A percentile compares a stretch with the other conserved stretches of the same genome.
Evolutionary conservation across 1,140 invertebrate genomes (phyloP).

Genomic region (Zaprionus tsacasi): DNA sequence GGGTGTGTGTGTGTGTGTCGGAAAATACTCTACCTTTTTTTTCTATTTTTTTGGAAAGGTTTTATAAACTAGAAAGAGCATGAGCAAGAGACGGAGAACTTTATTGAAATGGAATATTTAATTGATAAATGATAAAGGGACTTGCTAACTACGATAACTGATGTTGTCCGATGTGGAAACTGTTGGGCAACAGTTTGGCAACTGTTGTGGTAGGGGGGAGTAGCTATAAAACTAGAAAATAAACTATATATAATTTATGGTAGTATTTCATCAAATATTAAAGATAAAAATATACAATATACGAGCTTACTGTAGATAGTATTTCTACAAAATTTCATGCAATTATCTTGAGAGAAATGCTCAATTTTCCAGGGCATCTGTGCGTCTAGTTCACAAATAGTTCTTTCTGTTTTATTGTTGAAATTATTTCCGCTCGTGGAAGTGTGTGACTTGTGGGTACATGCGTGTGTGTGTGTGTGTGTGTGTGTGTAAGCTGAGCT

Average conservation of each 20-base stretch:
- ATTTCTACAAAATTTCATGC: too few species aligned
- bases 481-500: conserved; percentile 7
- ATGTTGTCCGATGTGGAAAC: too few species aligned
- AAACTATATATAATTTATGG: too few species aligned
- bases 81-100: neutral
- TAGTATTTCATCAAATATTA: too few species aligned
- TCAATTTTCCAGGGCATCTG: conserved; percentile 29
- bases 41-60: neutral
- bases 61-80: neutral
- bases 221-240: too few species aligned
- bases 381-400: neutral
- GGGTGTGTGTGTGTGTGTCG: neutral
- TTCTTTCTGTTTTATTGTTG: conserved; percentile 13
- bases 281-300: too few species aligned
- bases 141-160: neutral
- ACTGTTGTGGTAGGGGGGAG: too few species aligned
- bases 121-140: conserved; percentile 1
- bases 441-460: neutral
- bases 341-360: neutral
- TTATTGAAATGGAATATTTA: conserved; percentile 8
- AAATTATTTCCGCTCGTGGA: conserved; percentile 21
- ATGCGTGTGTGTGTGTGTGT: conserved; percentile 10
- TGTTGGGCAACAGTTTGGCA: neutral
- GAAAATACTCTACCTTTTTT: neutral
- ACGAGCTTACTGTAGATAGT: too few species aligned